Evolutionary conservation across 1,140 invertebrate genomes (phyloP).

Genomic region (Aporrectodea caliginosa): DNA sequence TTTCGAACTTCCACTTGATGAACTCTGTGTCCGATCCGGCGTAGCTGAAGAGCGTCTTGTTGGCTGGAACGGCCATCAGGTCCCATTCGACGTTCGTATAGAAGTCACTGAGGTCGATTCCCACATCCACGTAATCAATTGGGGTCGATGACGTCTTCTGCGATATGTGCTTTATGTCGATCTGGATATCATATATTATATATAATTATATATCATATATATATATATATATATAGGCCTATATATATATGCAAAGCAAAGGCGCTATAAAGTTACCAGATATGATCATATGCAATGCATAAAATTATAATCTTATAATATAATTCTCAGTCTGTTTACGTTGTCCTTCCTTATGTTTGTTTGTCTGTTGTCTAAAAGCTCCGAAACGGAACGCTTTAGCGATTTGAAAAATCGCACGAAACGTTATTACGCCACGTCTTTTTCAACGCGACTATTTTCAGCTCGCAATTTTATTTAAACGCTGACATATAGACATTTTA

Average conservation of each 20-base stretch:
- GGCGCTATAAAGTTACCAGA: background rate
- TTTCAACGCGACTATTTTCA: no score
- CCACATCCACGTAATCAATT: slow-evolving; percentile 36
- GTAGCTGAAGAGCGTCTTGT: slow-evolving; percentile 57
- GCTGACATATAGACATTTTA: no score
- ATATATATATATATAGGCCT: slow-evolving; percentile 11
- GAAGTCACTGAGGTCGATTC: slow-evolving; percentile 51
- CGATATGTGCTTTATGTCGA: slow-evolving; percentile 20
- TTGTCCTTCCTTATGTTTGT: no score
- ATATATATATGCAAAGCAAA: slow-evolving; percentile 15
- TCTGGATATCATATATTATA: slow-evolving; percentile 13
- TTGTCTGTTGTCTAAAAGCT: no score
- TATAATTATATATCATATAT: slow-evolving; percentile 12
- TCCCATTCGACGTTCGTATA: slow-evolving; percentile 93
- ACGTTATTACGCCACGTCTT: no score
- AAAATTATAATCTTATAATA: no score
- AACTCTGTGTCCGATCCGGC: slow-evolving; percentile 89
- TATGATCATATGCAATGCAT: no score
- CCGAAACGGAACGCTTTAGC: no score
- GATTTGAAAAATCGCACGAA: no score
- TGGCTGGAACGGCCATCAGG: slow-evolving; percentile 84
- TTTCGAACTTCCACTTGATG: slow-evolving; percentile 82
- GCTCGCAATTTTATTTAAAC: no score
- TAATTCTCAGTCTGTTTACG: no score
- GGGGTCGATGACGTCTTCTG: background rate